These are phyloP conservation scores for Melanostoma mellinum DNA, from an alignment of 2,888 invertebrate species.

Conservation along the genomic window DNA sequence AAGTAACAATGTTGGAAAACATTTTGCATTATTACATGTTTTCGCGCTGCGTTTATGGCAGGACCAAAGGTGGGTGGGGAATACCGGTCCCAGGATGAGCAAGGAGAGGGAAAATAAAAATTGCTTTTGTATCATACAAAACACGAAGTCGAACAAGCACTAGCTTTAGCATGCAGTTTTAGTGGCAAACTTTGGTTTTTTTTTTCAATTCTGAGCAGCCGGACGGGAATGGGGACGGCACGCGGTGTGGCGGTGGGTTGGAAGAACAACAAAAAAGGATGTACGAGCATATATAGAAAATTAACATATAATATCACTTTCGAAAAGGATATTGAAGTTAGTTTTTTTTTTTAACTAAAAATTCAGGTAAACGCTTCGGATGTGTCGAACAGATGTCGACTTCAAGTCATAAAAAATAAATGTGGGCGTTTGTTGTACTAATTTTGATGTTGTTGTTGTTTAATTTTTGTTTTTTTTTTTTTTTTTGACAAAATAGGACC, in stretches of 20 bases:
- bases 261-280: conserved; percentile 1
- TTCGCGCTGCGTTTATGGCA: conserved; percentile 60
- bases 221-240: too few relatives aligned
- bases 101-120: neutral
- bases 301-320: conserved; percentile 39
- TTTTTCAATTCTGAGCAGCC: too few relatives aligned
- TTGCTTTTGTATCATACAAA: conserved; percentile 54
- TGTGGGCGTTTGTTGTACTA: neutral
- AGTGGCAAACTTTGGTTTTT: conserved; percentile 53
- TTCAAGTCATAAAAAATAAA: conserved; percentile 2
- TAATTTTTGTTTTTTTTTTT: neutral
- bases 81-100: neutral
- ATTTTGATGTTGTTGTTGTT: neutral
- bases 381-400: conserved; percentile 22
- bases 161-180: conserved; percentile 57
- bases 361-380: conserved; percentile 5
- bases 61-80: neutral
- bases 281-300: conserved; percentile 20
- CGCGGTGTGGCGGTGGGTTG: neutral
- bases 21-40: conserved; percentile 69
- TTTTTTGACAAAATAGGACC: neutral
- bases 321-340: conserved; percentile 15
- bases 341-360: neutral
- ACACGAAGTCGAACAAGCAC: conserved; percentile 52
- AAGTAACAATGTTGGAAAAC: conserved; percentile 54